These are phyloP conservation scores for Hystrix cristata DNA, from an alignment of 2,113 vertebrate species.

Conservation along the genomic window DNA sequence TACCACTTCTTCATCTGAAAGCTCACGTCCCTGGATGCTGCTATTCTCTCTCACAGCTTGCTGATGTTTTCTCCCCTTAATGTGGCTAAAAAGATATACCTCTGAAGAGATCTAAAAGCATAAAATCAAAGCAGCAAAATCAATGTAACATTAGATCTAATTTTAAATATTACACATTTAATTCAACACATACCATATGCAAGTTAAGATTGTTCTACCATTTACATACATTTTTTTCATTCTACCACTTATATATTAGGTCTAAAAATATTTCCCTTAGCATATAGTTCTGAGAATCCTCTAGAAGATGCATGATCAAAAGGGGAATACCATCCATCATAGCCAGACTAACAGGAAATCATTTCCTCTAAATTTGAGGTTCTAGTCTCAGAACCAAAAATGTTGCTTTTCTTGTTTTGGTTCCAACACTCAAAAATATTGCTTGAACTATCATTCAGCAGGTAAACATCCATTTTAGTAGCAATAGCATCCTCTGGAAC, in stretches of 20 bases:
- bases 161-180: not conserved
- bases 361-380: not conserved
- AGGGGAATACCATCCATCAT: not conserved
- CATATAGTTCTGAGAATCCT: slow-evolving; percentile 6
- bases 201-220: not conserved
- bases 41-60: slow-evolving; percentile 98
- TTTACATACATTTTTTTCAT: not conserved
- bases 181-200: not conserved
- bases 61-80: slow-evolving; percentile 97
- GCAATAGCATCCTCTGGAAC: not conserved
- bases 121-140: slow-evolving; percentile 62
- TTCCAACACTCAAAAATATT: not conserved
- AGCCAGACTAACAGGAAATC: not conserved
- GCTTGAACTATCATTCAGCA: not conserved
- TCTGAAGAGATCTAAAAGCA: slow-evolving; percentile 97
- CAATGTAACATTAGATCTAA: not conserved
- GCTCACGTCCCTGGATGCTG: slow-evolving; percentile 98
- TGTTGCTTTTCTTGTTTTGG: not conserved
- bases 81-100: slow-evolving; percentile 99
- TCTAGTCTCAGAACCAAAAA: not conserved
- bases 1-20: slow-evolving; percentile 99
- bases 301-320: not conserved
- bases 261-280: slow-evolving; percentile 52
- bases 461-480: not conserved
- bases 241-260: not conserved